phyloP scores from a whole-genome alignment of 2,797 vertebrate species.

The Tadarida brasiliensis region DNA sequence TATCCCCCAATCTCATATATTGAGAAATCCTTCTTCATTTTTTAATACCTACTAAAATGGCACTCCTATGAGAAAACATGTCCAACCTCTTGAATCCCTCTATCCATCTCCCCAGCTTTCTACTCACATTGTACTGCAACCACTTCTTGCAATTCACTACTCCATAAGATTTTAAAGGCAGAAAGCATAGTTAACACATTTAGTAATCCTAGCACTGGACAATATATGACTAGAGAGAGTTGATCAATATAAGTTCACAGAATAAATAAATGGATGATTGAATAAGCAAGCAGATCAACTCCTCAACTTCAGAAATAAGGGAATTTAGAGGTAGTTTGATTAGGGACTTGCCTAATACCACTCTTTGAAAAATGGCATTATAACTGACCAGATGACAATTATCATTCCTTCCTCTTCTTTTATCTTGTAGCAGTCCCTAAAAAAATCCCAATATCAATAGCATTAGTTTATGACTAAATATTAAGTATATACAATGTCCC shows the following conservation, averaged over 20 bases:
- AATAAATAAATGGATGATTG: background rate
- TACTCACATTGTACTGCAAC: background rate
- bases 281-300: background rate
- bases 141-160: background rate
- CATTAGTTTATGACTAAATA: background rate
- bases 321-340: background rate
- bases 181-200: background rate
- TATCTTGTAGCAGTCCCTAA: background rate
- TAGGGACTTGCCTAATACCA: background rate
- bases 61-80: background rate
- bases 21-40: background rate
- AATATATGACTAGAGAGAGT: background rate
- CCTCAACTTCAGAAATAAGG: slow-evolving; percentile 11
- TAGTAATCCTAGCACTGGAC: background rate
- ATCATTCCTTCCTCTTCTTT: background rate
- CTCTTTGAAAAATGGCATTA: background rate
- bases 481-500: background rate
- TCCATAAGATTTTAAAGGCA: background rate
- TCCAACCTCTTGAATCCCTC: background rate
- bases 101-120: background rate
- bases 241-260: background rate
- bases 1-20: background rate
- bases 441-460: background rate
- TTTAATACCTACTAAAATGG: background rate
- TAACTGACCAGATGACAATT: background rate